Evolutionary conservation across 2,113 vertebrate genomes (phyloP).

Genomic region (Ammodytes dubius): DNA sequence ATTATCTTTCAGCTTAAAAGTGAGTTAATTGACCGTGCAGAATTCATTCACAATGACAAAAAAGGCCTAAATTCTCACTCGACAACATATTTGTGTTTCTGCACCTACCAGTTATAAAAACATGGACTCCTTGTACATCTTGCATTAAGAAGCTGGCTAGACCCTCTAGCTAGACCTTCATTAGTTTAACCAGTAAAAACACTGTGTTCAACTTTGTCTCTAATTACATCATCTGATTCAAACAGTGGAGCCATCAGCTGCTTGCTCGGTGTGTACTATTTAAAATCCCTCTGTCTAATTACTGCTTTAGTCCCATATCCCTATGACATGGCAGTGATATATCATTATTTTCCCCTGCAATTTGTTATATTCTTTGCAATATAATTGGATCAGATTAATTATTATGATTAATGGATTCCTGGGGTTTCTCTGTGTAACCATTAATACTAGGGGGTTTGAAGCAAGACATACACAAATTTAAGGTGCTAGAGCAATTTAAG

Average conservation of each 20-base stretch:
- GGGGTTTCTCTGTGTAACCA: conserved; percentile 91
- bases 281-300: conserved; percentile 96
- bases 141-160: conserved; percentile 48
- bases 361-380: conserved; percentile 99
- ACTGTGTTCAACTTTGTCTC: conserved; percentile 87
- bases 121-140: conserved; percentile 52
- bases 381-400: conserved; percentile 99
- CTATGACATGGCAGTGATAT: conserved; percentile 97
- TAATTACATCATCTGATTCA: conserved; percentile 97
- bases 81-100: conserved; percentile 23
- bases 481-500: conserved; percentile 87
- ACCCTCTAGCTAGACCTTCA: conserved; percentile 80
- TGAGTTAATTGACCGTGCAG: background rate
- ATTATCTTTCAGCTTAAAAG: background rate
- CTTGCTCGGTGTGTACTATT: conserved; percentile 87
- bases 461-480: conserved; percentile 90
- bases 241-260: conserved; percentile 90
- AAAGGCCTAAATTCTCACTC: conserved; percentile 23
- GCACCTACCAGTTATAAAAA: conserved; percentile 16
- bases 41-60: background rate
- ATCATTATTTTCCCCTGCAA: conserved; percentile 99
- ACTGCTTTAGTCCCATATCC: conserved; percentile 97
- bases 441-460: conserved; percentile 93
- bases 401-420: conserved; percentile 99
- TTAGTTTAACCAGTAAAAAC: conserved; percentile 87